Percentiles rank a stretch among this genome's conserved stretches.
Evolutionary conservation across 1,140 invertebrate genomes (phyloP).

Genomic region (Ptiloglossa arizonensis): DNA sequence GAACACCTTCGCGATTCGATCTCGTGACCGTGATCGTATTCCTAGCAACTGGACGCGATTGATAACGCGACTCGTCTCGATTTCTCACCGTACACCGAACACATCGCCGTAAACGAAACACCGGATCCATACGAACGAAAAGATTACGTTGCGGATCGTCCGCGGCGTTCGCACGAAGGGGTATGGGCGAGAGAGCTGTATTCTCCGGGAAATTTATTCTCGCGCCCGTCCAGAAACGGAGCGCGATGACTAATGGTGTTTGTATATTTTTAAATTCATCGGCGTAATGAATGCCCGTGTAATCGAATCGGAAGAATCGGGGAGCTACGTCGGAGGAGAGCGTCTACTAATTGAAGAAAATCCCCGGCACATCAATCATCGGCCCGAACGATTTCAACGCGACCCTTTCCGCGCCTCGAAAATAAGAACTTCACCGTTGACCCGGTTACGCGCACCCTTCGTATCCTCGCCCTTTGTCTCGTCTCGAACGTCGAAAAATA

Average conservation of each 20-base stretch:
- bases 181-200: too few species aligned
- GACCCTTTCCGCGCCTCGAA: not conserved
- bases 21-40: conserved; percentile 36
- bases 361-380: conserved; percentile 55
- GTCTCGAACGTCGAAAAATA: too few species aligned
- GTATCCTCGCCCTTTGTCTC: not conserved
- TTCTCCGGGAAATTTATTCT: conserved; percentile 36
- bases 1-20: conserved; percentile 61
- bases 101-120: too few species aligned
- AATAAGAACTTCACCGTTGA: conserved; percentile 34
- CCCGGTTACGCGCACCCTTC: conserved; percentile 29
- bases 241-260: conserved; percentile 62
- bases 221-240: not conserved
- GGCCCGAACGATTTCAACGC: conserved; percentile 26
- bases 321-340: conserved; percentile 18
- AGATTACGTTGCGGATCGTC: not conserved
- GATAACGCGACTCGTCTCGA: conserved; percentile 43
- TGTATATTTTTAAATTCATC: conserved; percentile 60
- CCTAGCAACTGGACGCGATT: conserved; percentile 35
- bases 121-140: too few species aligned
- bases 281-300: conserved; percentile 48
- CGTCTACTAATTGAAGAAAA: conserved; percentile 65
- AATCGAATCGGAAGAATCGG: conserved; percentile 56
- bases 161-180: too few species aligned
- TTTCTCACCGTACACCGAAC: conserved; percentile 21